Evolutionary conservation across 2,888 invertebrate genomes (phyloP).

Genomic region (Cabera pusaria): DNA sequence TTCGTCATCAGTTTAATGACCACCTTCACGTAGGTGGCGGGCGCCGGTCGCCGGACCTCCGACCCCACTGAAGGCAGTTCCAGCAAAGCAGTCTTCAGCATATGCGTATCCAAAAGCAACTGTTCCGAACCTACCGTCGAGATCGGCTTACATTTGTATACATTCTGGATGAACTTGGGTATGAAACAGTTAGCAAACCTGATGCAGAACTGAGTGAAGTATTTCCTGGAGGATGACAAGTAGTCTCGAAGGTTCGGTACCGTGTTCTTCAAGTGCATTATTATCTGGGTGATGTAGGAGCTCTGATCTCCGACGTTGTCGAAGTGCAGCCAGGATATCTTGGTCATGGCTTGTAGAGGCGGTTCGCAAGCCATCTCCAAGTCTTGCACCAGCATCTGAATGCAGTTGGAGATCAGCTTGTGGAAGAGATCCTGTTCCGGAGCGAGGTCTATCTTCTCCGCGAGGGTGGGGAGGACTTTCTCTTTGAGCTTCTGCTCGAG

Average conservation of each 20-base stretch:
- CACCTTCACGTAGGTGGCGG: conserved; percentile 92
- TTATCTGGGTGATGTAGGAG: conserved; percentile 95
- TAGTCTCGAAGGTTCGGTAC: conserved; percentile 96
- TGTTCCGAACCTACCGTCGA: conserved; percentile 97
- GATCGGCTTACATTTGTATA: conserved; percentile 96
- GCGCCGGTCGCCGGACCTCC: conserved; percentile 93
- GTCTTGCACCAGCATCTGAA: conserved; percentile 95
- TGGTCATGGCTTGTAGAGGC: conserved; percentile 94
- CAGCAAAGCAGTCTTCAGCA: conserved; percentile 96
- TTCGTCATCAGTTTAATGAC: conserved; percentile 96
- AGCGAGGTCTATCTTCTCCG: conserved; percentile 91
- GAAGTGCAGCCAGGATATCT: conserved; percentile 96
- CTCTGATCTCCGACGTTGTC: conserved; percentile 99
- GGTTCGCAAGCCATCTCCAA: conserved; percentile 97
- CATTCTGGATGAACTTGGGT: conserved; percentile 94
- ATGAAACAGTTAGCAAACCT: conserved; percentile 98
- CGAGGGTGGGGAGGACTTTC: conserved; percentile 89
- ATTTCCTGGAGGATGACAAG: conserved; percentile 95
- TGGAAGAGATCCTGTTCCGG: conserved; percentile 95
- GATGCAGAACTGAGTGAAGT: conserved; percentile 98
- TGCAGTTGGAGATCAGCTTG: conserved; percentile 90
- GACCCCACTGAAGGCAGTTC: conserved; percentile 97
- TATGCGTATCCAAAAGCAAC: conserved; percentile 95
- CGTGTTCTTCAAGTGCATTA: conserved; percentile 92
- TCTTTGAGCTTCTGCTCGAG: conserved; percentile 95